A percentile compares a stretch with the other conserved stretches of the same genome.
phyloP scores from a whole-genome alignment of 2,113 vertebrate genomes.

The Chiloscyllium plagiosum region DNA sequence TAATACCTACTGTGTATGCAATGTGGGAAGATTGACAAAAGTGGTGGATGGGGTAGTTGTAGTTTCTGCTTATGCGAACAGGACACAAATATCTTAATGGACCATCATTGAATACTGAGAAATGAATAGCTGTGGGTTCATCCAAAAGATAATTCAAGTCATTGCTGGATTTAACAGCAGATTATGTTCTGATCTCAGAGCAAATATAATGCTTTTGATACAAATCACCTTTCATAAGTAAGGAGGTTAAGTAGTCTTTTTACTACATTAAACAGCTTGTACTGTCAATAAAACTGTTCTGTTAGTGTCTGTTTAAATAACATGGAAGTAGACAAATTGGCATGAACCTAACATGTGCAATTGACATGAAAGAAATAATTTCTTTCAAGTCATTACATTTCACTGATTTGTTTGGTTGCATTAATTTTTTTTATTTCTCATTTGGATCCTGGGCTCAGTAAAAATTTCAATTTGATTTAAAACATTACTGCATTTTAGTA shows the following conservation, averaged over 20 bases:
- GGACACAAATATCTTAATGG: background rate
- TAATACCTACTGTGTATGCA: background rate
- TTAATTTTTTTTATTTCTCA: background rate
- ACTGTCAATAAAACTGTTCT: background rate
- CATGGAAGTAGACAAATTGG: background rate
- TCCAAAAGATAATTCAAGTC: background rate
- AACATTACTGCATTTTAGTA: background rate
- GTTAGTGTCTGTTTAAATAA: background rate
- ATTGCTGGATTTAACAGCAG: background rate
- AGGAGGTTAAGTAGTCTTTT: background rate
- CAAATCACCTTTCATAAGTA: background rate
- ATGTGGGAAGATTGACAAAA: background rate
- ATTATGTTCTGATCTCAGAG: background rate
- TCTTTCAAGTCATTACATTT: conserved; percentile 1
- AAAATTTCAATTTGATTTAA: background rate
- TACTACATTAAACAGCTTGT: background rate
- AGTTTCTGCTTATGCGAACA: background rate
- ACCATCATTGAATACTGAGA: background rate
- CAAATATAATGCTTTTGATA: background rate
- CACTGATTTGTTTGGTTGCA: background rate
- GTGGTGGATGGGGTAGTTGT: background rate
- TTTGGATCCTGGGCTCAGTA: background rate
- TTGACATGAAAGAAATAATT: background rate
- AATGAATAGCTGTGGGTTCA: background rate
- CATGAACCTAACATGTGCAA: background rate